Evolutionary conservation across 2,797 vertebrate species (phyloP).

Genomic region (Bovichtus variegatus): DNA sequence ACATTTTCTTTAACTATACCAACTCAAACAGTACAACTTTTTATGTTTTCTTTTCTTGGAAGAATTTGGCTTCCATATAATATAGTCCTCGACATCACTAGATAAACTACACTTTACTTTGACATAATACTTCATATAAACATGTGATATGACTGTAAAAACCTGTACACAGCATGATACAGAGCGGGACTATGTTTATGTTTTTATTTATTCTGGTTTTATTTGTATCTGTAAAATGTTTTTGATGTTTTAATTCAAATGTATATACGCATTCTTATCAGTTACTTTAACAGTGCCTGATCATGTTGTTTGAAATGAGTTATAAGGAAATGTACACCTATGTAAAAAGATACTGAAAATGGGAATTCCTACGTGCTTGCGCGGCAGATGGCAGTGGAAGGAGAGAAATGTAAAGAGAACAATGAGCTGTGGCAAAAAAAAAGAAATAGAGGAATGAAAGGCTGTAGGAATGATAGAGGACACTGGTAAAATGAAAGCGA

Average conservation of each 20-base stretch:
- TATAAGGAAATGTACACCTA: not conserved
- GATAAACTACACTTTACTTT: not conserved
- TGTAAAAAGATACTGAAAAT: constrained; percentile 17
- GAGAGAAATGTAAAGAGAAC: constrained; percentile 1
- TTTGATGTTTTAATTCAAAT: not conserved
- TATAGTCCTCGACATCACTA: not conserved
- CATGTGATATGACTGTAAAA: not conserved
- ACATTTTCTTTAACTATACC: no score
- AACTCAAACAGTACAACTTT: no score
- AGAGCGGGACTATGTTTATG: not conserved
- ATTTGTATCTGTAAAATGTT: not conserved
- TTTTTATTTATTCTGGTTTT: not conserved
- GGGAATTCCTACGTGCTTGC: not conserved
- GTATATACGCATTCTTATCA: not conserved
- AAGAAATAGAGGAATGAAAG: constrained; percentile 13
- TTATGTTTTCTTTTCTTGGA: not conserved
- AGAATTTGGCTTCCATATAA: not conserved
- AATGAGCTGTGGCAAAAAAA: not conserved
- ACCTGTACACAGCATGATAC: not conserved
- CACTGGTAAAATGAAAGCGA: constrained; percentile 33
- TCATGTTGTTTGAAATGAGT: not conserved
- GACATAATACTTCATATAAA: not conserved
- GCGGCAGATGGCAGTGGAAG: constrained; percentile 4
- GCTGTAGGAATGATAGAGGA: not conserved
- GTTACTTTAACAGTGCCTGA: not conserved